Evolutionary conservation across 2,113 vertebrate species (phyloP).

Genomic region (Prunella fulvescens): DNA sequence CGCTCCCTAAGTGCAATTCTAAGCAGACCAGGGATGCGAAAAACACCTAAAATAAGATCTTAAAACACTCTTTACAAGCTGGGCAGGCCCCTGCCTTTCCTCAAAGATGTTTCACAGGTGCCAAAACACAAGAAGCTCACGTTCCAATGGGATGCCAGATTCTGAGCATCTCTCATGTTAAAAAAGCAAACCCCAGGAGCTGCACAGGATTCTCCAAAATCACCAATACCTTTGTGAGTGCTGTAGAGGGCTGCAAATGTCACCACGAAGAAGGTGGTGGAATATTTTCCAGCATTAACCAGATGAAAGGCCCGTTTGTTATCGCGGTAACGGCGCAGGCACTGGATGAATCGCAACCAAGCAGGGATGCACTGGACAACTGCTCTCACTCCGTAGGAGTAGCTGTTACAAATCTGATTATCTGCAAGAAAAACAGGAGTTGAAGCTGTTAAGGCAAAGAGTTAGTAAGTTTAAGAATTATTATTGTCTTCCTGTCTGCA

Average conservation of each 20-base stretch:
- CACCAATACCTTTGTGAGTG: conserved; percentile 86
- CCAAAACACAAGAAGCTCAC: neutral
- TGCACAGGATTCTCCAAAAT: neutral
- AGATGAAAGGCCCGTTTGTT: conserved; percentile 96
- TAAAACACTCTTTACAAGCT: neutral
- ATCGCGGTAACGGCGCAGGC: conserved; percentile 96
- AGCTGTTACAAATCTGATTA: conserved; percentile 83
- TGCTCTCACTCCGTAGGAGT: conserved; percentile 92
- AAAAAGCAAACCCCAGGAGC: neutral
- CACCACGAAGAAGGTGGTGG: conserved; percentile 97
- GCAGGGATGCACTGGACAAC: conserved; percentile 97
- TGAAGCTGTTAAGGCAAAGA: neutral
- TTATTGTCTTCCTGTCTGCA: neutral
- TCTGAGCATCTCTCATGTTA: neutral
- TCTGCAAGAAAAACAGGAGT: conserved; percentile 52
- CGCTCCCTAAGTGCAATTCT: neutral
- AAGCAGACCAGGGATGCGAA: neutral
- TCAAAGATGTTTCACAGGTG: neutral
- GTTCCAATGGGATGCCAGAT: neutral
- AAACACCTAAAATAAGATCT: neutral
- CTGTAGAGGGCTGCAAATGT: conserved; percentile 92
- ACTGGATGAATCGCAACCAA: conserved; percentile 98
- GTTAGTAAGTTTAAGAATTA: neutral
- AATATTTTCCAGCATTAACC: conserved; percentile 97
- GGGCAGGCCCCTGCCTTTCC: neutral